A percentile compares a stretch with the other conserved stretches of the same genome.
phyloP scores from a whole-genome alignment of 2,797 vertebrate species.

The Dermochelys coriacea region DNA sequence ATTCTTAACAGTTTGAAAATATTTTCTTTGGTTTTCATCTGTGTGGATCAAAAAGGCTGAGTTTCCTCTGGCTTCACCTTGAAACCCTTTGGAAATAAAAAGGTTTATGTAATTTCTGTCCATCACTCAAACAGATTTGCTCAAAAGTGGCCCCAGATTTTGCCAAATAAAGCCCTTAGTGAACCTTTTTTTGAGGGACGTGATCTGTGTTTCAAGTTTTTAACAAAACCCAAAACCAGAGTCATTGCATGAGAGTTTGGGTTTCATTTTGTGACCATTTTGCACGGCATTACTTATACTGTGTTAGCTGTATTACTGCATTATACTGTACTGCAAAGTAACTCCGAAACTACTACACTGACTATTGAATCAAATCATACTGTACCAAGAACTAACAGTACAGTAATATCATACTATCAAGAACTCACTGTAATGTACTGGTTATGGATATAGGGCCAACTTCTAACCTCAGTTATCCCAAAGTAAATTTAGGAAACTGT shows the following conservation, averaged over 20 bases:
- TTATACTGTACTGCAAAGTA: background rate
- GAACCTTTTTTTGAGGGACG: background rate
- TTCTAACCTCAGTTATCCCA: slow-evolving; percentile 2
- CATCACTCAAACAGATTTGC: background rate
- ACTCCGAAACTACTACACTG: background rate
- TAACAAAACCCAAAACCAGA: slow-evolving; percentile 3
- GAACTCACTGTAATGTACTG: background rate
- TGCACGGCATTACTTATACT: background rate
- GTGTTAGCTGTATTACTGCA: background rate
- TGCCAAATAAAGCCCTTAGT: rapidly evolving
- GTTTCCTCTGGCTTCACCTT: background rate
- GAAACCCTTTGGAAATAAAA: background rate
- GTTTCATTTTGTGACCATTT: background rate
- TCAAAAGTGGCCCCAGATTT: background rate
- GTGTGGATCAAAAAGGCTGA: background rate
- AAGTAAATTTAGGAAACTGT: background rate
- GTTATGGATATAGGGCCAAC: slow-evolving; percentile 2
- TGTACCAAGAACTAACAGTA: background rate
- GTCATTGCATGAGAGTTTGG: background rate
- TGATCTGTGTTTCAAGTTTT: slow-evolving; percentile 4
- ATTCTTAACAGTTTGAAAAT: background rate
- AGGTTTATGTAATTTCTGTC: background rate
- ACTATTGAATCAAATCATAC: slow-evolving; percentile 19
- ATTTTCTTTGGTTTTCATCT: slow-evolving; percentile 3
- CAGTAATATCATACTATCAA: slow-evolving; percentile 2